Conservation (phyloP, 2,888 invertebrate genomes). For the Furcula furcula region DNA sequence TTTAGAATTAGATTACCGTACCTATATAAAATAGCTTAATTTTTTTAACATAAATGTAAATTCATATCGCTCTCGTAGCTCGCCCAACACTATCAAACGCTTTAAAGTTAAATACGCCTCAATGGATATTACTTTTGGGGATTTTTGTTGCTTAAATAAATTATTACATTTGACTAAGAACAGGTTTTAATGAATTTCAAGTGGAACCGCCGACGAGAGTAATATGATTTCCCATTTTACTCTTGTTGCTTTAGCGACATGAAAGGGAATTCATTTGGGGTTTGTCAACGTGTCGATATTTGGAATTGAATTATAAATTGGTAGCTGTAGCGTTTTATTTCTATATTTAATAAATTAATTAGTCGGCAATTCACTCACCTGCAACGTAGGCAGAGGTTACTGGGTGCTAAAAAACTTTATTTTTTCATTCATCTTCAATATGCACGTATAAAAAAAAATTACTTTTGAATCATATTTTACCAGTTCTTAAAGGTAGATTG, state of each 20-base stretch:
- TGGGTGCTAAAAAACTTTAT: too few relatives aligned
- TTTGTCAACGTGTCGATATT: slow-evolving; percentile 45
- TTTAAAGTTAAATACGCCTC: slow-evolving; percentile 68
- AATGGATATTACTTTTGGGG: slow-evolving; percentile 76
- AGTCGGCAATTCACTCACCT: too few relatives aligned
- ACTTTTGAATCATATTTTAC: too few relatives aligned
- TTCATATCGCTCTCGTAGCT: slow-evolving; percentile 13
- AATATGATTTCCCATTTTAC: slow-evolving; percentile 59
- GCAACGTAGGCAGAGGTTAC: too few relatives aligned
- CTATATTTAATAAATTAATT: too few relatives aligned
- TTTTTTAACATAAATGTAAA: slow-evolving; percentile 1
- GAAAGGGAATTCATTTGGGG: slow-evolving; percentile 62
- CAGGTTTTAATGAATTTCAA: slow-evolving; percentile 77
- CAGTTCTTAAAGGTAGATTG: too few relatives aligned
- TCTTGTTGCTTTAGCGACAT: slow-evolving; percentile 53
- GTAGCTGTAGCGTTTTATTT: slow-evolving; percentile 23
- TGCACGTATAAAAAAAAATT: too few relatives aligned
- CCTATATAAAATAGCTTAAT: too few relatives aligned
- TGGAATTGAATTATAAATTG: slow-evolving; percentile 33
- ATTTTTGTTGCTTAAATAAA: slow-evolving; percentile 78
- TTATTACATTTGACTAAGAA: slow-evolving; percentile 76
- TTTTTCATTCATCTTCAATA: too few relatives aligned
- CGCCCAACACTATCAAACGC: slow-evolving; percentile 36
- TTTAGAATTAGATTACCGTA: too few relatives aligned
- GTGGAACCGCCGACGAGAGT: slow-evolving; percentile 44